These are phyloP conservation scores for Schizotus pectinicornis DNA, from an alignment of 2,888 invertebrate species.

Conservation along the genomic window DNA sequence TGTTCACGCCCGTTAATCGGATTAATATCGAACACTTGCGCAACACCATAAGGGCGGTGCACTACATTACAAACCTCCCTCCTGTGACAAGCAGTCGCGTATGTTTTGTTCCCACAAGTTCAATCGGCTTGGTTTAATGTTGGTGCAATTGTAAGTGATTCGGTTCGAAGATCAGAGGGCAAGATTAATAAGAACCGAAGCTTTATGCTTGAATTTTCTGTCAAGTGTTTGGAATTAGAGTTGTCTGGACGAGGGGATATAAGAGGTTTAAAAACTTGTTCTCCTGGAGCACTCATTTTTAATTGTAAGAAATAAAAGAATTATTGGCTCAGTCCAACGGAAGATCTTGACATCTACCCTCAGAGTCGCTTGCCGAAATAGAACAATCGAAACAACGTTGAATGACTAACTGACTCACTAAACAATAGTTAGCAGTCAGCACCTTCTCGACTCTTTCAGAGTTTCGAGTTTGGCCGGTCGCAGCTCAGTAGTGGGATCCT, in stretches of 20 bases:
- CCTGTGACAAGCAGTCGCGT: background rate
- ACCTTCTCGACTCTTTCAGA: no score
- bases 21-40: background rate
- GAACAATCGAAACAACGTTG: background rate
- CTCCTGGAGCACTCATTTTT: conserved; percentile 14
- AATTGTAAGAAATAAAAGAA: background rate
- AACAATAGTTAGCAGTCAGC: no score
- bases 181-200: conserved; percentile 4
- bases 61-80: background rate
- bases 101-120: background rate
- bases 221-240: conserved; percentile 6
- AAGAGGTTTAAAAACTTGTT: conserved; percentile 22
- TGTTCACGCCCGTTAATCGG: background rate
- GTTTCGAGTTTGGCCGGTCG: no score
- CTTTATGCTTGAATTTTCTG: conserved; percentile 5
- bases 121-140: background rate
- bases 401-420: no score
- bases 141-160: background rate
- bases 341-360: background rate
- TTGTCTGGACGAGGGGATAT: background rate
- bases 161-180: background rate
- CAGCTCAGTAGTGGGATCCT: no score
- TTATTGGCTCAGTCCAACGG: background rate
- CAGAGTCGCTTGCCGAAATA: background rate
- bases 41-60: conserved; percentile 1